phyloP scores from a whole-genome alignment of 92 coral and sea anemone species.

The Palythoa grandis region DNA sequence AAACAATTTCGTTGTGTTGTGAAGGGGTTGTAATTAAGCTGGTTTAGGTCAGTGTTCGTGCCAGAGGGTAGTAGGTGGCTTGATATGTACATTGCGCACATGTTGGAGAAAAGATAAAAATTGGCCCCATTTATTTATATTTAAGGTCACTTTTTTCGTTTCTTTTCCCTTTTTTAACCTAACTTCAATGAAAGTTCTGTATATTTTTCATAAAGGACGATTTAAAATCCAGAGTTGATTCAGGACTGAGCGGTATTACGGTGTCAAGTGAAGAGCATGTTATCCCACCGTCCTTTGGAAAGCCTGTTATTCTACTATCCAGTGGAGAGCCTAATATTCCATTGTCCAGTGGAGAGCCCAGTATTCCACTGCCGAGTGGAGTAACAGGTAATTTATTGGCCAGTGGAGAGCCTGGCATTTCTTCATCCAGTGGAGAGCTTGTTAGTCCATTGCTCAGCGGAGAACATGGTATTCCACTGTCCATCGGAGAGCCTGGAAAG shows the following conservation, averaged over 20 bases:
- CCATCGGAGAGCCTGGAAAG: background rate
- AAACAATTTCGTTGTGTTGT: background rate
- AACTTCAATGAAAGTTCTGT: background rate
- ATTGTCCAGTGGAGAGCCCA: slow-evolving; percentile 37
- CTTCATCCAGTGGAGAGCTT: slow-evolving; percentile 30
- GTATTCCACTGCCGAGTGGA: background rate
- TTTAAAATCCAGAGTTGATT: background rate
- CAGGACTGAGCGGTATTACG: slow-evolving; percentile 7
- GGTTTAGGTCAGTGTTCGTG: background rate
- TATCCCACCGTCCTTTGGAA: background rate
- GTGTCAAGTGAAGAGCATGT: slow-evolving; percentile 33
- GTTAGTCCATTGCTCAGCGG: slow-evolving; percentile 1
- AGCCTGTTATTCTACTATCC: background rate
- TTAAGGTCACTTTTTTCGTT: background rate
- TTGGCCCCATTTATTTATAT: background rate
- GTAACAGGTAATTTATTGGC: background rate
- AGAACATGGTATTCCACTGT: slow-evolving; percentile 2
- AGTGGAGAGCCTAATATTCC: background rate
- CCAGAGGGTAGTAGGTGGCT: background rate
- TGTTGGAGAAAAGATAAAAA: background rate
- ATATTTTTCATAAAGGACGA: background rate
- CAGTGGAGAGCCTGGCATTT: background rate
- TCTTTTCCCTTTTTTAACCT: background rate
- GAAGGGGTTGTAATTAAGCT: background rate
- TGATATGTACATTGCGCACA: background rate